Evolutionary conservation across 2,797 vertebrate species (phyloP).

Genomic region (Rhinella marina): DNA sequence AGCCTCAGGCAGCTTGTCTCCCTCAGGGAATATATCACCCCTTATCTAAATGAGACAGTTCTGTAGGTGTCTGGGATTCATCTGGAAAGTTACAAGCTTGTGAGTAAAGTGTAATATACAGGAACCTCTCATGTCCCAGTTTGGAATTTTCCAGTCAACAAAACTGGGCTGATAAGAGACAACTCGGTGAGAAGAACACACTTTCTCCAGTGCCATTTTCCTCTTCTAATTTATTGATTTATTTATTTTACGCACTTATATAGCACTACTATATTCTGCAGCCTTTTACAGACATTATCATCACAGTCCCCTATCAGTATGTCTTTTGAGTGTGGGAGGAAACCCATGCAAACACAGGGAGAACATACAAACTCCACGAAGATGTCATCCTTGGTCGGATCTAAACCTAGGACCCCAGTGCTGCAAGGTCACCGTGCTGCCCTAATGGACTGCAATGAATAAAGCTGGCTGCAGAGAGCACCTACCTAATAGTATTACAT

Average conservation of each 20-base stretch:
- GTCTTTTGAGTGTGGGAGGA: too few relatives aligned
- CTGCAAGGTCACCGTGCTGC: too few relatives aligned
- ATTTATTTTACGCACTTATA: too few relatives aligned
- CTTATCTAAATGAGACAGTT: conserved; percentile 43
- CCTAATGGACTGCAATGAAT: too few relatives aligned
- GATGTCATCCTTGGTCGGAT: too few relatives aligned
- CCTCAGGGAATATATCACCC: conserved; percentile 30
- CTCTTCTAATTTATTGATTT: not conserved
- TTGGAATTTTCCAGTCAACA: conserved; percentile 21
- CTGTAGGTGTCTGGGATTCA: conserved; percentile 33
- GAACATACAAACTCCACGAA: too few relatives aligned
- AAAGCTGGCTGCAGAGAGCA: not conserved
- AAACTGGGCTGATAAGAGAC: not conserved
- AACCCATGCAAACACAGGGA: too few relatives aligned
- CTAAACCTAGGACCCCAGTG: too few relatives aligned
- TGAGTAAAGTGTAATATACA: conserved; percentile 24
- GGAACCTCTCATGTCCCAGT: conserved; percentile 19
- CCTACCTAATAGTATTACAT: too few relatives aligned
- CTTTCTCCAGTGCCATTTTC: not conserved
- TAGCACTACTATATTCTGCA: too few relatives aligned
- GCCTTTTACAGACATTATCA: too few relatives aligned
- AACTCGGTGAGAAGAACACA: not conserved
- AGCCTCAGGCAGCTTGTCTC: conserved; percentile 19
- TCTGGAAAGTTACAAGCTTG: conserved; percentile 41
- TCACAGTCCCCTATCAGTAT: too few relatives aligned